Base-by-base conservation (phyloP, 2,113 vertebrate species). In the Turnix velox region DNA sequence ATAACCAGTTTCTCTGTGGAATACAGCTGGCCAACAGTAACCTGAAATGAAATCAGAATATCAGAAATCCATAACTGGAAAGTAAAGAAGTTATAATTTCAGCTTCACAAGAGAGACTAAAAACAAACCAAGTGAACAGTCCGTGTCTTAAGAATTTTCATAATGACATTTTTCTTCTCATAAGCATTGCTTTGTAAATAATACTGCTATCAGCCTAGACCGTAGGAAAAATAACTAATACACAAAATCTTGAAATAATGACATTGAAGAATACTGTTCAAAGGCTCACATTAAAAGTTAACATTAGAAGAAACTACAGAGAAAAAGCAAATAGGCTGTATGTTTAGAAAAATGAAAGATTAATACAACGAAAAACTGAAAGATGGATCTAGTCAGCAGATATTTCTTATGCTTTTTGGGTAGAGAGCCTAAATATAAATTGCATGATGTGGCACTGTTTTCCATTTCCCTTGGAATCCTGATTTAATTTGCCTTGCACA, bases 21-120 rank as follows among this genome's bases (percentile, higher is more conserved):
- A 85, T 98, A 99, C 40, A 98, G 42, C 14, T 98, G 97, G 66
- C 97, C 97, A 77, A 99, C 97, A 40, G 96, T 92, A 35, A 98
- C 98, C 98, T 99, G 96, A 77, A 96, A 97, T 71, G 27, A 92
- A 95, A 96, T 54, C 88, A 76, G 87, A 90, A 37, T n/a, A 95
- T 69, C 94, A 96, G 42, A 72, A 91, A 61, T 35, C 40, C 6
- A 15, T 52, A 88, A 24, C 18, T 0, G 2, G 77, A 81, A 57
- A 72, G 45, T n/a, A 58, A 76, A 58, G 16, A 68, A 25, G 49
- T 80, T 45, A 8, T 45, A 37, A 48, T 65, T 78, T 54, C 73
- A 69, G 43, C 45, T 68, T 33, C 27, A 12, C 20, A 72, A 65
- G 42, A 72, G 30, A 45, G 30, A 51, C 51, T 65, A 67, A 67